phyloP scores from a whole-genome alignment of 2,797 vertebrate species.

The Tauraco hartlaubi region DNA sequence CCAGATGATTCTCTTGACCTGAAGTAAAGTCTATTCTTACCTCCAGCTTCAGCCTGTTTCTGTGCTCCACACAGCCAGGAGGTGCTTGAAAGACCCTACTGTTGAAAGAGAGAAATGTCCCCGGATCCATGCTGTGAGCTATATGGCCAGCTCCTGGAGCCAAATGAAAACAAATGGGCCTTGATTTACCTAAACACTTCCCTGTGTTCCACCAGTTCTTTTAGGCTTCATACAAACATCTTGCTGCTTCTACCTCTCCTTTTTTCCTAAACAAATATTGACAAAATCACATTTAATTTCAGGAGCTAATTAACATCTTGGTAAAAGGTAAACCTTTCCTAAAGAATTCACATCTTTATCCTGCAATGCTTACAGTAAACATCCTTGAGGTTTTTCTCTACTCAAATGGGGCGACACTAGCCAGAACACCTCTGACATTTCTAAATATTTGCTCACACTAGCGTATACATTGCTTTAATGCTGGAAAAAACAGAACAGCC shows the following conservation, averaged over 20 bases:
- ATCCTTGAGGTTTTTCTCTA: background rate
- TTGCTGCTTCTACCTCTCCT: background rate
- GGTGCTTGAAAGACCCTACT: background rate
- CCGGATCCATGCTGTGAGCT: background rate
- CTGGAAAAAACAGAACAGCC: background rate
- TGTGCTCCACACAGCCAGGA: background rate
- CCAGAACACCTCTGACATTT: slow-evolving; percentile 15
- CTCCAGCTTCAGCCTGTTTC: background rate
- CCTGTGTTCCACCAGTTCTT: background rate
- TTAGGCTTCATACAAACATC: background rate
- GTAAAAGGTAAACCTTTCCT: background rate
- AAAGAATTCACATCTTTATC: background rate
- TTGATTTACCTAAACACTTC: background rate
- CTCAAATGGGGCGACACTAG: background rate
- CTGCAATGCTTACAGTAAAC: background rate
- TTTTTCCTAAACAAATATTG: background rate
- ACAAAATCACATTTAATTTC: slow-evolving; percentile 1
- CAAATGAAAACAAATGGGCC: background rate
- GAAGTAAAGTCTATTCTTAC: background rate
- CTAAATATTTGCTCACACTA: slow-evolving; percentile 43
- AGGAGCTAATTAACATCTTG: background rate
- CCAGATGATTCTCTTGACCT: background rate
- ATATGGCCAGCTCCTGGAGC: background rate
- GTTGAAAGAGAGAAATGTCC: background rate
- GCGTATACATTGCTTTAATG: slow-evolving; percentile 24